Base-by-base conservation (phyloP, 1,140 invertebrate species). In the Halesus radiatus region DNA sequence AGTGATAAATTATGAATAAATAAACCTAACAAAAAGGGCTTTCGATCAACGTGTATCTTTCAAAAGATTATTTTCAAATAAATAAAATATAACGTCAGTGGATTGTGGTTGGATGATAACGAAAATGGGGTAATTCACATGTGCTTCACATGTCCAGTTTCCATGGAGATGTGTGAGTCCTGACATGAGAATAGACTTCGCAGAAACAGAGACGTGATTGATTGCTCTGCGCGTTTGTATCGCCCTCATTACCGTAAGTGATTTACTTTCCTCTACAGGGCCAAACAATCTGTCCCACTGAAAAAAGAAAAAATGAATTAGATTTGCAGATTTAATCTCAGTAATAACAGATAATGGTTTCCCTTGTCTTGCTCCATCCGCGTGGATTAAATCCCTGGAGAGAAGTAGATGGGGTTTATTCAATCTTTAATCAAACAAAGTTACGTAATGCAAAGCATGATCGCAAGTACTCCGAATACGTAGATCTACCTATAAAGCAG, bases 271-370 rank as follows among this genome's bases (percentile, higher is more conserved):
- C 23, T 20, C 62, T 66, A 26, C 62, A 66, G 16, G 23, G 62
- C 20, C 37, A 66, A 66, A 66, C 29, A 26, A 66, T 66, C 62
- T 26, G 29, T 66, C 16, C 13, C 56, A 22, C 18, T 60, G 29
- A 66, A 66, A 66, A 66, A 66, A 16, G 37, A 3, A n/a, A 64
- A 45, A 66, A 66, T 16, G 23, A 66, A 66, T 45, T 66, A 29
- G 6, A 66, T 26, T 66, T 66, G 29, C 22, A 66, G 23, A 66
- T 26, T 66, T 66, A 66, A 66, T 66, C 62, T 66, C 62, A 45
- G 62, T 66, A 66, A 66, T 66, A 26, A 66, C 22, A 66, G 62
- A 29, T 66, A 66, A 66, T 29, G 23, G 22, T 66, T 66, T 16
- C 13, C n/a, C 62, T 66, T 26, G 22, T 66, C 62, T 66, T 26